A percentile compares a stretch with the other conserved stretches of the same genome.
Evolutionary conservation across 2,113 vertebrate genomes (phyloP).

Genomic region (Callospermophilus lateralis): DNA sequence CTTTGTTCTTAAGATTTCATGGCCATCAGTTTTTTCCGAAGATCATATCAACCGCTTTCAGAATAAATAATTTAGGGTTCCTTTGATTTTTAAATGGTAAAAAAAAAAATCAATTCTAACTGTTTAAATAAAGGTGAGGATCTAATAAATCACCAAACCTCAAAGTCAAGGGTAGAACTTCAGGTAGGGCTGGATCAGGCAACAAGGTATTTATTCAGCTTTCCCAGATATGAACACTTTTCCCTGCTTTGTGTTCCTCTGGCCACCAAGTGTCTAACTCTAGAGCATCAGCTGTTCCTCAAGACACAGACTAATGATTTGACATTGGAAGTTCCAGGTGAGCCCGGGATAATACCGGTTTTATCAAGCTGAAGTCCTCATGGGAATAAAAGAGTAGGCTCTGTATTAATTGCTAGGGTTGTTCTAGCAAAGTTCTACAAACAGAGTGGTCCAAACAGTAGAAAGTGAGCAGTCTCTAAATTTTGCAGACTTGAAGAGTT

Average conservation of each 20-base stretch:
- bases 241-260: neutral
- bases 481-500: neutral
- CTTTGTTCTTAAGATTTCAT: neutral
- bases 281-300: neutral
- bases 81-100: neutral
- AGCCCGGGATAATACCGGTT: neutral
- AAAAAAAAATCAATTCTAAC: neutral
- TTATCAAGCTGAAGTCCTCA: neutral
- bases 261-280: neutral
- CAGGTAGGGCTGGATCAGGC: neutral
- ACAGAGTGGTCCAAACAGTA: fast-evolving
- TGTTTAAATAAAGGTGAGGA: conserved; percentile 9
- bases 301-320: neutral
- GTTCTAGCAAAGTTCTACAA: fast-evolving
- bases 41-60: neutral
- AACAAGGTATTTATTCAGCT: neutral
- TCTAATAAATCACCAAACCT: neutral
- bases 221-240: neutral
- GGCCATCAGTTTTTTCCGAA: neutral
- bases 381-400: neutral
- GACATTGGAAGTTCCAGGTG: too few species aligned
- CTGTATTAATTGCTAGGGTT: neutral
- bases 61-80: neutral
- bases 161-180: neutral
- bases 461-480: too few species aligned